A percentile compares a stretch with the other conserved stretches of the same genome.
phyloP scores from a whole-genome alignment of 2,888 invertebrate genomes.

The Phragmatobia fuliginosa region DNA sequence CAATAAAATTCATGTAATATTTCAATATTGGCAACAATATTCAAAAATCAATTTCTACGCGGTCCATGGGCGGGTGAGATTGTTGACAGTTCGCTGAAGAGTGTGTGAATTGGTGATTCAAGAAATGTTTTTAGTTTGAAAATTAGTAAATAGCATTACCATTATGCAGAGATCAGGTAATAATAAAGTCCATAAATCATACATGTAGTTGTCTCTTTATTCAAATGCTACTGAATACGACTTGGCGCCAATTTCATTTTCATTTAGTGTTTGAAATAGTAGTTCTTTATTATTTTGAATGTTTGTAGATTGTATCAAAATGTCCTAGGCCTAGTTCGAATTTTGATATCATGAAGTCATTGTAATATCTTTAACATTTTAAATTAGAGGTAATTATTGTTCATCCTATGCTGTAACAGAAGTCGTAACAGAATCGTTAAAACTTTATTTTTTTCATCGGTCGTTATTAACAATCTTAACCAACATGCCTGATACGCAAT shows the following conservation, averaged over 20 bases:
- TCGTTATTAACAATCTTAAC: background rate
- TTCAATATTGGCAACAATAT: slow-evolving; percentile 62
- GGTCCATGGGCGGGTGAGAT: slow-evolving; percentile 77
- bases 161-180: slow-evolving; percentile 85
- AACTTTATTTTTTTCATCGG: background rate
- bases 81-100: slow-evolving; percentile 78
- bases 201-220: slow-evolving; percentile 6
- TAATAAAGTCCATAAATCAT: slow-evolving; percentile 54
- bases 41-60: slow-evolving; percentile 78
- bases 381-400: background rate
- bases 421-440: background rate
- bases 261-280: slow-evolving; percentile 23
- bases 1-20: background rate
- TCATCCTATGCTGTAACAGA: background rate
- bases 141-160: slow-evolving; percentile 60
- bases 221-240: slow-evolving; percentile 22
- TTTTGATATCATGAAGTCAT: background rate
- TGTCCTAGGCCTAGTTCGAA: background rate
- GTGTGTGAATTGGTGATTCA: slow-evolving; percentile 69
- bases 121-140: slow-evolving; percentile 81
- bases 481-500: background rate
- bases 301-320: slow-evolving; percentile 20
- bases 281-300: slow-evolving; percentile 31
- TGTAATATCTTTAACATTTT: background rate
- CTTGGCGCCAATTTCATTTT: slow-evolving; percentile 55